Conservation (phyloP, 2,888 invertebrate genomes). For the Sericinus montela region DNA sequence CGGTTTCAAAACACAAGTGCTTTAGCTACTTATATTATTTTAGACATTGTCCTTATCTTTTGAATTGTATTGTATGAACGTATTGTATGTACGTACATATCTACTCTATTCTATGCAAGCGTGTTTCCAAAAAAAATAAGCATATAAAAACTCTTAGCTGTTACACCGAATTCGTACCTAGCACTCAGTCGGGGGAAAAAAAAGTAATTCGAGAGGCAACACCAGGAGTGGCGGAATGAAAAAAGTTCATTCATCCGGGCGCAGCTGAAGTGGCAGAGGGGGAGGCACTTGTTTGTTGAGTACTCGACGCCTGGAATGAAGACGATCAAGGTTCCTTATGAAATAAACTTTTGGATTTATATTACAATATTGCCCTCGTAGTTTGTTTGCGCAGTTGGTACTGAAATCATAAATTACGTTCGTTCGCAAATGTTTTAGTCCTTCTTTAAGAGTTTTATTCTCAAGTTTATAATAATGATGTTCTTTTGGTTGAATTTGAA, state of each 20-base stretch:
- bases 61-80: no score
- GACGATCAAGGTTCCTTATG: conserved; percentile 5
- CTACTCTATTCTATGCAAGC: no score
- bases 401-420: no score
- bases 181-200: conserved; percentile 22
- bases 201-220: conserved; percentile 29
- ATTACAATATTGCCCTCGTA: background rate
- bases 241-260: conserved; percentile 41
- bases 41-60: no score
- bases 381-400: background rate
- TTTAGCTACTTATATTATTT: no score
- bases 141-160: conserved; percentile 6
- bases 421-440: no score
- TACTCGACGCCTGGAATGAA: conserved; percentile 15
- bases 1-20: no score
- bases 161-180: conserved; percentile 23
- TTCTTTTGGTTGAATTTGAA: no score
- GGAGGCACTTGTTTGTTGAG: conserved; percentile 12
- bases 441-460: no score
- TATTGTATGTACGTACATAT: no score
- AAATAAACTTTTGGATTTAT: conserved; percentile 7
- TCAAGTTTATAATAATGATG: no score
- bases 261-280: conserved; percentile 22
- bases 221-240: conserved; percentile 38
- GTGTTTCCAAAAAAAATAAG: background rate